Evolutionary conservation across 1,140 invertebrate species (phyloP).

Genomic region (Brachionus rubens): DNA sequence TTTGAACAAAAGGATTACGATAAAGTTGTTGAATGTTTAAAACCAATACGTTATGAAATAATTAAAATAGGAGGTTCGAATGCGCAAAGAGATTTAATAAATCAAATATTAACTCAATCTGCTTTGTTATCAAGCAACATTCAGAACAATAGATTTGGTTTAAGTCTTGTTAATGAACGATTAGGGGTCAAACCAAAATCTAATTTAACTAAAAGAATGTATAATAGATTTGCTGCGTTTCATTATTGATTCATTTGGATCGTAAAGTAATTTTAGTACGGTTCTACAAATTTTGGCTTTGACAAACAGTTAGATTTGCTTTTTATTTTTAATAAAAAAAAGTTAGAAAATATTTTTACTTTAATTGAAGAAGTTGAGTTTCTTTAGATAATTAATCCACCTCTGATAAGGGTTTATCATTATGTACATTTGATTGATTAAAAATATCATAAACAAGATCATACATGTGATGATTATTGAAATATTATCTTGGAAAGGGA

Average conservation of each 20-base stretch:
- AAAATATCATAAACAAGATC: too few relatives aligned
- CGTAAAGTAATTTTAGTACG: not conserved
- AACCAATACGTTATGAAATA: slow-evolving; percentile 29
- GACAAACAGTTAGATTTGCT: too few relatives aligned
- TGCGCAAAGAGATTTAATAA: slow-evolving; percentile 35
- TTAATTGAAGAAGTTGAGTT: too few relatives aligned
- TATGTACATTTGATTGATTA: too few relatives aligned
- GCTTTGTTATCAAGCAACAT: not conserved
- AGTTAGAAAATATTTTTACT: too few relatives aligned
- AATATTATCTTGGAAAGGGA: too few relatives aligned
- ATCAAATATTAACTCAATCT: slow-evolving; percentile 29
- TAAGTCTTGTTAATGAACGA: slow-evolving; percentile 16
- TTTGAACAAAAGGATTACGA: slow-evolving; percentile 34
- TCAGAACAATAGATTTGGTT: slow-evolving; percentile 7
- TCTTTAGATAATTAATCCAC: too few relatives aligned
- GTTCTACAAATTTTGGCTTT: slow-evolving; percentile 2
- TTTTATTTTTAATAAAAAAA: too few relatives aligned
- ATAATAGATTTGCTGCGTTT: not conserved
- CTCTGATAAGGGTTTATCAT: too few relatives aligned
- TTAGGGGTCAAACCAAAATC: slow-evolving; percentile 16
- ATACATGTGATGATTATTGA: too few relatives aligned
- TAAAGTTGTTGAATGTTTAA: slow-evolving; percentile 30
- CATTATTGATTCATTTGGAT: slow-evolving; percentile 21
- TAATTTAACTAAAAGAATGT: slow-evolving; percentile 39
- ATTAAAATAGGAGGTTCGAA: slow-evolving; percentile 41